Evolutionary conservation across 2,797 vertebrate genomes (phyloP).

Genomic region (Mastacembelus armatus): DNA sequence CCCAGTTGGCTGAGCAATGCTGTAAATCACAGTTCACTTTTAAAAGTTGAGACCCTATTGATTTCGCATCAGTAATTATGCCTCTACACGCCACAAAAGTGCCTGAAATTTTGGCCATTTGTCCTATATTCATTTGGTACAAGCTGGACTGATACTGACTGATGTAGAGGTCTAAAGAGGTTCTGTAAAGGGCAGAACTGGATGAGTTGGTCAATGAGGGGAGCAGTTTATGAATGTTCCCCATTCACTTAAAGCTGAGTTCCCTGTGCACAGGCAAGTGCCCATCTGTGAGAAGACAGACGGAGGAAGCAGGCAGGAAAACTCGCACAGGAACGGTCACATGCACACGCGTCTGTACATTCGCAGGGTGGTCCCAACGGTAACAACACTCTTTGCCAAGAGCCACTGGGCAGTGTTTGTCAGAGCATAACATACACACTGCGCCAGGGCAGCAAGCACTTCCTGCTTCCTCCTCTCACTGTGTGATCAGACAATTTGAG

Average conservation of each 20-base stretch:
- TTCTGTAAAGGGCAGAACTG: conserved; percentile 53
- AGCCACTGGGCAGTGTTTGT: conserved; percentile 72
- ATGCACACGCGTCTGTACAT: conserved; percentile 60
- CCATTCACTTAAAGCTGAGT: conserved; percentile 43
- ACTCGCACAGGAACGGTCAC: conserved; percentile 35
- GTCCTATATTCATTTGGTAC: conserved; percentile 15
- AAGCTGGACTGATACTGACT: conserved; percentile 27
- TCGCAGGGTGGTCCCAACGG: conserved; percentile 56
- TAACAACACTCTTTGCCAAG: conserved; percentile 64
- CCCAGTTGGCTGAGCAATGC: conserved; percentile 34
- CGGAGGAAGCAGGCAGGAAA: conserved; percentile 75
- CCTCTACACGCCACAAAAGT: conserved; percentile 21
- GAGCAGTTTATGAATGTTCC: conserved; percentile 45
- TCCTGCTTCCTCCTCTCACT: conserved; percentile 74
- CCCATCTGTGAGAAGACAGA: conserved; percentile 73
- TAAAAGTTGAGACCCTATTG: conserved; percentile 23
- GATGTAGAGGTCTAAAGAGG: conserved; percentile 38
- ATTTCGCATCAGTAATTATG: conserved; percentile 17
- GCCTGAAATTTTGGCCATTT: conserved; percentile 26
- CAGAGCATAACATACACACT: conserved; percentile 64
- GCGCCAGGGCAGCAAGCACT: conserved; percentile 66
- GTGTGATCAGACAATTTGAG: conserved; percentile 76
- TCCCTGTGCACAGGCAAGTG: conserved; percentile 49
- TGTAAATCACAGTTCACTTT: conserved; percentile 26
- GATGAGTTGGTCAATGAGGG: conserved; percentile 29